Base-by-base conservation (phyloP, 1,140 invertebrate species). In the Coelopa frigida region DNA sequence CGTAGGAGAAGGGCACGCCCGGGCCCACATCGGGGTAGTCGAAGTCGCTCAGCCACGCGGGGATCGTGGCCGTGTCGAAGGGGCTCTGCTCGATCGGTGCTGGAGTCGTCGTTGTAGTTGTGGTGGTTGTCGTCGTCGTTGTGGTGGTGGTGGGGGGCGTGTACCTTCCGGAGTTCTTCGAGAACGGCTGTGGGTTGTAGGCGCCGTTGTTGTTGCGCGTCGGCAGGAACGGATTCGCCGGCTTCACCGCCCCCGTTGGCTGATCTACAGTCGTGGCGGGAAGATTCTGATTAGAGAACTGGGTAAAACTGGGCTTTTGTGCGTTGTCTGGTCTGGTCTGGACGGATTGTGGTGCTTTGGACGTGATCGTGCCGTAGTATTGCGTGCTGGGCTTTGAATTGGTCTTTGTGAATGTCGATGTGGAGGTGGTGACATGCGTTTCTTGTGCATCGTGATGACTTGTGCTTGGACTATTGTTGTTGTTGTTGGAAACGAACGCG, bases 11-110 rank as follows among this genome's bases (percentile, higher is more conserved):
- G 15, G 63, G 60, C 5, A 67, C 63, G 5, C 62, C 63, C 11
- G 63, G 63, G 23, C 55, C 63, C n/a, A 67, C 52, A 53, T 66
- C 63, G n/a, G 63, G 57, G 49, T 66, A 66, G 42, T 67, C 63
- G 22, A 67, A 66, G 45, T 60, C 63, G 5, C 46, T 39, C 43
- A 67, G 45, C 63, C 63, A 67, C 5, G 62, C 38, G n/a, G 63
- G 63, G 15, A 67, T 42, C 0, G 63, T 67, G 14, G 58, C 46
- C 27, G 62, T 59, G 29, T 63, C 50, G 17, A 66, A 67, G 2
- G 63, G 63, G 48, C 67, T 66, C 12, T 42, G 38, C 0, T 64
- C 55, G 18, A 59, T 23, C 11, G 33, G 22, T 4, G 32, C 21
- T 24, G 49, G 46, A 8, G 50, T 14, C 1, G 41, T 51, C 5